Evolutionary conservation across 2,888 invertebrate species (phyloP).

Genomic region (Cephus nigrinus): DNA sequence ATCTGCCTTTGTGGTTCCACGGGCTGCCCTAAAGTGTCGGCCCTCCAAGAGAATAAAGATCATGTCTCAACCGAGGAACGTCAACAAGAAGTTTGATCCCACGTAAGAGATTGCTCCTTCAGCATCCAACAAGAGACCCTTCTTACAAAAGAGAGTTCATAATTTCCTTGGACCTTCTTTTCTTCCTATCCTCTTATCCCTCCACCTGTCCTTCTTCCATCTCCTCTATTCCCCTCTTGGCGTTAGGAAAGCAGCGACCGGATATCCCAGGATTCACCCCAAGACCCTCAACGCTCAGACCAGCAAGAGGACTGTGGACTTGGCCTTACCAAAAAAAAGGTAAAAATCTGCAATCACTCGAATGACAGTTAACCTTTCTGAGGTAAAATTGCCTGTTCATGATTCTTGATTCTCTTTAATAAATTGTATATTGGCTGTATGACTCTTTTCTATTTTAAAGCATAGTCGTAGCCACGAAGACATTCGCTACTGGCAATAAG

Average conservation of each 20-base stretch:
- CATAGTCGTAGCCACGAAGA: constrained; percentile 3
- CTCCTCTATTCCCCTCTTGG: constrained; percentile 13
- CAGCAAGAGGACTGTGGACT: constrained; percentile 44
- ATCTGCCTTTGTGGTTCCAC: constrained; percentile 24
- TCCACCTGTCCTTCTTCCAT: neutral
- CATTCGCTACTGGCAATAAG: constrained; percentile 1
- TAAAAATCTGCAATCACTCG: neutral
- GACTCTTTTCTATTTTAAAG: neutral
- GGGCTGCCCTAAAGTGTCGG: constrained; percentile 42
- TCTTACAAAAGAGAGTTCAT: constrained; percentile 4
- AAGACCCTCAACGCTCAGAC: constrained; percentile 34
- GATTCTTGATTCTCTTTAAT: neutral
- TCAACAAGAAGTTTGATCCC: constrained; percentile 45
- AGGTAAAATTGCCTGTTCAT: neutral
- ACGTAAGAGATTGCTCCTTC: constrained; percentile 35
- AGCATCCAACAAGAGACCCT: neutral
- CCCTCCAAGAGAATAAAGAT: constrained; percentile 49
- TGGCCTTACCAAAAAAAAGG: constrained; percentile 47
- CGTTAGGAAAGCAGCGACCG: constrained; percentile 33
- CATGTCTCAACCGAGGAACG: constrained; percentile 46
- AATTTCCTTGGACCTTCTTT: constrained; percentile 2
- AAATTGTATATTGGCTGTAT: neutral
- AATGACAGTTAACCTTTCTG: neutral
- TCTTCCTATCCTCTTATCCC: constrained; percentile 8
- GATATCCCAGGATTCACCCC: constrained; percentile 35